phyloP scores from a whole-genome alignment of 2,888 invertebrate species.

The Hartigia nigra region DNA sequence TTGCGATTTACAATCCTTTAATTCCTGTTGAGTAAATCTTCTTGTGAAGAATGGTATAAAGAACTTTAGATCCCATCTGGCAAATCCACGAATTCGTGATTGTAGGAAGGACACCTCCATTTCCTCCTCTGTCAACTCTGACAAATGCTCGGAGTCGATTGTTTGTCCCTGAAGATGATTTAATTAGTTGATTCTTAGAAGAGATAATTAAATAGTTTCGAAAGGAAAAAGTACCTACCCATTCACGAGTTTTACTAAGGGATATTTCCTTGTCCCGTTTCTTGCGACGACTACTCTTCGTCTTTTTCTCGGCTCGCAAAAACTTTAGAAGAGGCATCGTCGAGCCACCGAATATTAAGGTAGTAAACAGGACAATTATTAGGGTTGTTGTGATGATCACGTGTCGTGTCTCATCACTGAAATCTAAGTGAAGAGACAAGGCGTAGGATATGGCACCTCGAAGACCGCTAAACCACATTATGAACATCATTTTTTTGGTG shows the following conservation, averaged over 20 bases:
- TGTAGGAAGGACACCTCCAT: slow-evolving; percentile 89
- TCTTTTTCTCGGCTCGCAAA: slow-evolving; percentile 78
- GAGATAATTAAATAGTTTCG: background rate
- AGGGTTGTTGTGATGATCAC: slow-evolving; percentile 98
- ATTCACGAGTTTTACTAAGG: slow-evolving; percentile 97
- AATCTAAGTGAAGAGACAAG: slow-evolving; percentile 92
- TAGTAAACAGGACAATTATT: slow-evolving; percentile 97
- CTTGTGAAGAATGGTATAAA: slow-evolving; percentile 96
- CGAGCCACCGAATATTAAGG: slow-evolving; percentile 94
- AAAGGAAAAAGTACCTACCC: slow-evolving; percentile 69
- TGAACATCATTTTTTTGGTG: slow-evolving; percentile 98
- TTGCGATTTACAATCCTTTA: slow-evolving; percentile 95
- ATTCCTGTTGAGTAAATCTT: slow-evolving; percentile 93
- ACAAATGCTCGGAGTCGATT: slow-evolving; percentile 92
- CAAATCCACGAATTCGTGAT: slow-evolving; percentile 86
- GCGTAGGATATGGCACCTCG: slow-evolving; percentile 99
- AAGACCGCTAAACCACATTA: slow-evolving; percentile 99
- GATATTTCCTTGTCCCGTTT: slow-evolving; percentile 85
- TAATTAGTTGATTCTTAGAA: background rate
- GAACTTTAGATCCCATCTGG: slow-evolving; percentile 91
- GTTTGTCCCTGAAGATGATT: slow-evolving; percentile 76
- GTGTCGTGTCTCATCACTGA: slow-evolving; percentile 93
- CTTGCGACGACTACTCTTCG: slow-evolving; percentile 69
- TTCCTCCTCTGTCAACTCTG: slow-evolving; percentile 93
- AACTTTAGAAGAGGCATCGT: slow-evolving; percentile 98